Evolutionary conservation across 2,888 invertebrate genomes (phyloP).

Genomic region (Lasioglossum oenotherae): DNA sequence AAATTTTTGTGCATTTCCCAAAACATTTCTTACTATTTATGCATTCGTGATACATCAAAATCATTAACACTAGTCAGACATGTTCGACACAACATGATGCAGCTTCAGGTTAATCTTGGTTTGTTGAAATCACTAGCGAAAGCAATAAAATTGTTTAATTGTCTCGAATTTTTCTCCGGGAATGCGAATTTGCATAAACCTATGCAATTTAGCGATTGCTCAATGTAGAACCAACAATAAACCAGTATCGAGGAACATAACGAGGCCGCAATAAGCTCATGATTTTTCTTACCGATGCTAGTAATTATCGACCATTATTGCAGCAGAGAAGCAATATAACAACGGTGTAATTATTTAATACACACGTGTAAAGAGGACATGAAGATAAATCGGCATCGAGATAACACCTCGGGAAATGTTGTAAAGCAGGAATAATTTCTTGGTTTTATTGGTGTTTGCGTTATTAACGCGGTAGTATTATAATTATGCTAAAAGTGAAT

Average conservation of each 20-base stretch:
- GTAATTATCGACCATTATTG: not conserved
- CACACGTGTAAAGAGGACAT: not conserved
- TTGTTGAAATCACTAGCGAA: not conserved
- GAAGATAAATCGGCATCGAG: not conserved
- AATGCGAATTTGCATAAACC: not conserved
- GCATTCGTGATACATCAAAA: not conserved
- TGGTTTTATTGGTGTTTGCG: not conserved
- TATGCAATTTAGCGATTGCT: not conserved
- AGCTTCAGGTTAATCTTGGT: not conserved
- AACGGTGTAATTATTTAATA: not conserved
- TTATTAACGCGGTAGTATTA: not conserved
- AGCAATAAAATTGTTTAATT: not conserved
- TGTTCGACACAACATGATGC: not conserved
- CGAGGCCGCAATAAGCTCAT: not conserved
- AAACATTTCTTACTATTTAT: not conserved
- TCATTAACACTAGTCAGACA: not conserved
- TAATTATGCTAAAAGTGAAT: not conserved
- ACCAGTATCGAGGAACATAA: not conserved
- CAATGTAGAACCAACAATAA: not conserved
- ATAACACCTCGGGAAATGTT: not conserved
- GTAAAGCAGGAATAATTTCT: not conserved
- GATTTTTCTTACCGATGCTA: not conserved
- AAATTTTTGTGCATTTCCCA: not conserved
- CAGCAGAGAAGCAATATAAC: not conserved
- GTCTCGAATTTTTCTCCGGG: not conserved